phyloP scores from a whole-genome alignment of 2,797 vertebrate species.

The Smutsia gigantea region DNA sequence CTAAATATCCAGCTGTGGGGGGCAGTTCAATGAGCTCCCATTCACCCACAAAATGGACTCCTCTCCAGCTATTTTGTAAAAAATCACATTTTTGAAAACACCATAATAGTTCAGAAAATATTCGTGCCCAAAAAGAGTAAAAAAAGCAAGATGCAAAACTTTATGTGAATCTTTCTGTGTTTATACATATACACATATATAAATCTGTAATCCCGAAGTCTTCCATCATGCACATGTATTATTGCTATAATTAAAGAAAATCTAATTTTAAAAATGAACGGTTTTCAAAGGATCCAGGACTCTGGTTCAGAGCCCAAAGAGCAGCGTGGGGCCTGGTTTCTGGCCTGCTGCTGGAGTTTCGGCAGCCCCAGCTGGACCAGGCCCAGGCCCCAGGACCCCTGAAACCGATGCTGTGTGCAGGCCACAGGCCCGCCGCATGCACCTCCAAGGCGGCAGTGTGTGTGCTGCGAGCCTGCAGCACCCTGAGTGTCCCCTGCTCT shows the following conservation, averaged over 20 bases:
- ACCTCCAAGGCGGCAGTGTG: not conserved
- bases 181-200: too few species aligned
- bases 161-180: not conserved
- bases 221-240: not conserved
- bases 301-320: not conserved
- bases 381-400: not conserved
- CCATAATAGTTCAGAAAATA: not conserved
- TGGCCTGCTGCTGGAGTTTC: not conserved
- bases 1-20: fast-evolving
- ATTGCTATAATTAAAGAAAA: not conserved
- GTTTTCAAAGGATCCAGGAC: not conserved
- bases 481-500: not conserved
- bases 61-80: fast-evolving
- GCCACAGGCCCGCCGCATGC: fast-evolving
- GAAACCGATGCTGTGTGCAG: not conserved
- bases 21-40: not conserved
- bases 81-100: not conserved
- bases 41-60: fast-evolving
- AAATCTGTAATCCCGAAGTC: not conserved
- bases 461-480: not conserved
- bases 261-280: not conserved
- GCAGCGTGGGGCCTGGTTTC: not conserved
- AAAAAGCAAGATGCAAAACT: not conserved
- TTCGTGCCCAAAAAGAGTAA: not conserved
- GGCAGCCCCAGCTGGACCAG: not conserved